Evolutionary conservation across 37 sponge, comb jelly and placozoan species (phyloP), one percentile per base, ranked within the genome.

Genomic region (Geodia barretti): DNA sequence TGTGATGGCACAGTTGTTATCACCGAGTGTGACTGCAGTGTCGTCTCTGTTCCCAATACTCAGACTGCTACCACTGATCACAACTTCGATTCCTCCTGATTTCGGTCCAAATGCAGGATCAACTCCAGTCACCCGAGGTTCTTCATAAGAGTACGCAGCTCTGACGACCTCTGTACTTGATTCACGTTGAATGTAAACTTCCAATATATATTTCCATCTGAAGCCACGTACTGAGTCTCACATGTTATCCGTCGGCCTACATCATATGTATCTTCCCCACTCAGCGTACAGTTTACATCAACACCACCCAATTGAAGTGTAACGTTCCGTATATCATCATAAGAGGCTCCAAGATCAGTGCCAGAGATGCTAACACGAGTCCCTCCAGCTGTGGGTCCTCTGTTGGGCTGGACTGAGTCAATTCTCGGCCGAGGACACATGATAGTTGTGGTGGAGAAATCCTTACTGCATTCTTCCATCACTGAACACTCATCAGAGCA

Each of bases 31-130:
- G 23, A 88, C 73, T 73, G 31, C 40, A 31, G 80, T 74, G n/a
- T 31, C 74, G 32, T 75, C 85, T 40, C 30, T 60, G 68, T 77
- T 87, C 5, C 94, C 91, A 79, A 84, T 81, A 69, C 87, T 68
- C 24, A 94, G 84, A 63, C 73, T 32, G 24, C 39, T 82, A 34
- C 95, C 95, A 25, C 4, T 65, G 29, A 94, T 74, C 30, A 61
- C 87, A 25, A 94, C 31, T 9, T 35, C 54, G 40, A 83, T 91
- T 39, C 92, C 91, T 38, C 95, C 95, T 60, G 91, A 78, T 40
- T 67, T 70, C 37, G 95, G 95, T 11, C 95, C 95, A 67, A 74
- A 72, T n/a, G 78, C 60, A 58, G 95, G 95, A 14, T 34, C 32
- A 28, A 94, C 83, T 39, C 75, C 58, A 26, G n/a, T 60, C 31